Conservation (phyloP, 2,888 invertebrate genomes). For the Branchellion lobata region DNA sequence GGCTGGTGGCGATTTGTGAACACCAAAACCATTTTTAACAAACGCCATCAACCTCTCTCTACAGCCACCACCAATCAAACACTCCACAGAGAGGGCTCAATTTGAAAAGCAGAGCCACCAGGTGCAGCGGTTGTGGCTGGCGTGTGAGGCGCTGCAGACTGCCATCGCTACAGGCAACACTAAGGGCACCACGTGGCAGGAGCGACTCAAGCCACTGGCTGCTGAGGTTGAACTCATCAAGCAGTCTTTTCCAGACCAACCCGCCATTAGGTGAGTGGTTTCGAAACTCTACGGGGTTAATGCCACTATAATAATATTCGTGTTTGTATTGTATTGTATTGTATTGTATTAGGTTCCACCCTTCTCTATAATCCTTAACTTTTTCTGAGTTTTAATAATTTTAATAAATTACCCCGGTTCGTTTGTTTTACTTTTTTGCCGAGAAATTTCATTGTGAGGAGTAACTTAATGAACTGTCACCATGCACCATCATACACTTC, state of each 20-base stretch:
- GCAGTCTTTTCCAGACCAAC: slow-evolving; percentile 51
- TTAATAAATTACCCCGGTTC: background rate
- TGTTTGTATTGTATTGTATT: too few relatives aligned
- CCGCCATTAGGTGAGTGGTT: slow-evolving; percentile 4
- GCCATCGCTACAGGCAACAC: slow-evolving; percentile 71
- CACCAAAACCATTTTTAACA: too few relatives aligned
- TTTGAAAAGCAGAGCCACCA: slow-evolving; percentile 62
- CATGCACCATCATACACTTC: background rate
- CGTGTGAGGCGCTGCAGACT: slow-evolving; percentile 81
- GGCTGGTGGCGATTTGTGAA: background rate
- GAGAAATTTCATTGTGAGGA: too few relatives aligned
- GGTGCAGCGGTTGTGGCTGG: slow-evolving; percentile 88
- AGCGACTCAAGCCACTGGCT: slow-evolving; percentile 55
- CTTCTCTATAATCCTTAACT: background rate
- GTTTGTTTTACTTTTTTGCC: background rate
- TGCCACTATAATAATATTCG: too few relatives aligned
- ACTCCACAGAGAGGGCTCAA: slow-evolving; percentile 58
- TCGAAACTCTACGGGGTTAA: too few relatives aligned
- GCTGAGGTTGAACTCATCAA: slow-evolving; percentile 56
- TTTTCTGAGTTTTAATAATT: background rate
- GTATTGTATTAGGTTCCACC: too few relatives aligned
- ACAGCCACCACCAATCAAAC: background rate
- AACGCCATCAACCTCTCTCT: too few relatives aligned
- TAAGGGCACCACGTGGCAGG: slow-evolving; percentile 55
- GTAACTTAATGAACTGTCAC: too few relatives aligned